These are phyloP conservation scores for Chloropsis hardwickii DNA, from an alignment of 2,113 vertebrate species.

Conservation along the genomic window DNA sequence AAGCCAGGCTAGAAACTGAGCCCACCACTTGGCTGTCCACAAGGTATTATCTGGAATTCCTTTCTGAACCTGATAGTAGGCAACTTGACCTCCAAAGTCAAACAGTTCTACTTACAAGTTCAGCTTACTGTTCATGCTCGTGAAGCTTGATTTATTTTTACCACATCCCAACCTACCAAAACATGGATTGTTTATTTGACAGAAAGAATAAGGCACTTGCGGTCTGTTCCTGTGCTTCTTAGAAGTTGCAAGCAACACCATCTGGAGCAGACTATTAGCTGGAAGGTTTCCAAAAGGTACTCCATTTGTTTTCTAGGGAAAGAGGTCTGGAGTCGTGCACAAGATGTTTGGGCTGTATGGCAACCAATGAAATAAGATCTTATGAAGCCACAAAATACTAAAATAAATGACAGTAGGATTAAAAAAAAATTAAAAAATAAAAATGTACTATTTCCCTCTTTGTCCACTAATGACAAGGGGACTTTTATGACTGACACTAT, in stretches of 20 bases:
- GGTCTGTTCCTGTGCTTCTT: background rate
- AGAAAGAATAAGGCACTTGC: constrained; percentile 53
- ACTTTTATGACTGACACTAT: background rate
- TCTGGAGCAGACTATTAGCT: constrained; percentile 41
- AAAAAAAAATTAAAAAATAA: background rate
- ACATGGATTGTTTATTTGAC: constrained; percentile 54
- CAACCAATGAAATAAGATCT: background rate
- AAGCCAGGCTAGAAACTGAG: background rate
- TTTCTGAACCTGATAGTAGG: background rate
- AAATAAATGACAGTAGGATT: background rate
- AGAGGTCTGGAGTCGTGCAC: background rate
- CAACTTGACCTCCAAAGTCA: background rate
- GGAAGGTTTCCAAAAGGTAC: constrained; percentile 39
- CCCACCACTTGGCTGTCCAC: background rate
- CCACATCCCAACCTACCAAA: constrained; percentile 19
- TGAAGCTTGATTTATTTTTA: constrained; percentile 19
- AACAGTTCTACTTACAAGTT: background rate
- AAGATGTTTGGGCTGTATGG: background rate
- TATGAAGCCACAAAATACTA: background rate
- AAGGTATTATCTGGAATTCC: background rate
- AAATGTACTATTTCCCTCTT: background rate
- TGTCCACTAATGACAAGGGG: background rate
- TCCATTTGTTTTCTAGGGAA: constrained; percentile 1
- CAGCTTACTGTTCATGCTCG: background rate
- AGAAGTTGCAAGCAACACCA: constrained; percentile 36